A percentile compares a stretch with the other conserved stretches of the same genome.
phyloP scores from a whole-genome alignment of 1,140 invertebrate species.

The Leptonema lineaticorne region DNA sequence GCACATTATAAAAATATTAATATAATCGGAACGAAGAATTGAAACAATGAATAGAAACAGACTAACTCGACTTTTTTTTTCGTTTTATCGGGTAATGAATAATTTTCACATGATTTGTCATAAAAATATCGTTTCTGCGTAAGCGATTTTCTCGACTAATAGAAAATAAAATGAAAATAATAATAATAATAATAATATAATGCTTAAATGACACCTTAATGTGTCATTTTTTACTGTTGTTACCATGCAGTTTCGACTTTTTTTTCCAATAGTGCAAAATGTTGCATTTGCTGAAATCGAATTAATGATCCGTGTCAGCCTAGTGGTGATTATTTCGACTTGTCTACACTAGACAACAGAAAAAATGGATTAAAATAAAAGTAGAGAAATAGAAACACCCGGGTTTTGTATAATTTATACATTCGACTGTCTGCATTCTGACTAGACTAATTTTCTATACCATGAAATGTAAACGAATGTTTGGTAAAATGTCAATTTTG shows the following conservation, averaged over 20 bases:
- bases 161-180: background rate
- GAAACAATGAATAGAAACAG: no score
- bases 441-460: background rate
- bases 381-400: background rate
- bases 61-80: no score
- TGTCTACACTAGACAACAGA: conserved; percentile 24
- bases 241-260: no score
- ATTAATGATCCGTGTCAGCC: conserved; percentile 32
- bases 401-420: conserved; percentile 20
- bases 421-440: conserved; percentile 13
- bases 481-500: no score
- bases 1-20: no score
- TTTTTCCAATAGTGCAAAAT: conserved; percentile 16
- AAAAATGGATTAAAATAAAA: no score
- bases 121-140: background rate
- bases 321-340: conserved; percentile 23
- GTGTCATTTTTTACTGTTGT: no score
- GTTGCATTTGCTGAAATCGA: conserved; percentile 25
- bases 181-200: background rate
- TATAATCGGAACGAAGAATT: no score
- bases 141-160: background rate
- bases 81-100: background rate
- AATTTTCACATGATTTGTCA: background rate
- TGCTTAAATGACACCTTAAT: background rate
- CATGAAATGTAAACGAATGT: background rate